Percentiles rank a stretch among this genome's conserved stretches.
Evolutionary conservation across 2,797 vertebrate genomes (phyloP).

Genomic region (Sarcophilus harrisii): DNA sequence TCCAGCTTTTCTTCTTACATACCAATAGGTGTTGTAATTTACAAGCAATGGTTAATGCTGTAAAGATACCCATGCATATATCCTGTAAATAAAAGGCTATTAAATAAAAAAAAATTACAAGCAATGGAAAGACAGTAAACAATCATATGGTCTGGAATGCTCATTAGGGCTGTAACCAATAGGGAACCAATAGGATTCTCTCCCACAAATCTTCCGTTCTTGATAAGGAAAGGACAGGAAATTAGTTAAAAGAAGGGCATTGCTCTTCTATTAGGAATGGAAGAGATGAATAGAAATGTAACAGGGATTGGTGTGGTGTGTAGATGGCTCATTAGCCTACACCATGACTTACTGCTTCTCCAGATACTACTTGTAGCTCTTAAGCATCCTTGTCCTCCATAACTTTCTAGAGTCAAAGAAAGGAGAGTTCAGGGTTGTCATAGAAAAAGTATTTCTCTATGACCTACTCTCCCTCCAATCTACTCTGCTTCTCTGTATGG

Average conservation of each 20-base stretch:
- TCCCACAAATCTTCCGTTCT: neutral
- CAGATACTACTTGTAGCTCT: neutral
- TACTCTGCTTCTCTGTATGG: neutral
- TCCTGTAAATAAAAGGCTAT: too few relatives aligned
- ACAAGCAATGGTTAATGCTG: neutral
- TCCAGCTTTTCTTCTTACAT: neutral
- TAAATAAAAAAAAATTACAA: too few relatives aligned
- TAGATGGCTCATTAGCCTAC: neutral
- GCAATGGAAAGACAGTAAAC: neutral
- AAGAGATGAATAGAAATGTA: neutral
- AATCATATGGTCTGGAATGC: neutral
- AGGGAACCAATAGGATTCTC: neutral
- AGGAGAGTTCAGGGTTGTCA: neutral
- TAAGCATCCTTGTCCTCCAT: neutral
- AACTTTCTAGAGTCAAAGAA: neutral
- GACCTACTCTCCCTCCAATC: neutral
- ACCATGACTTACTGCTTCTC: neutral
- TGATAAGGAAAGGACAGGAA: neutral
- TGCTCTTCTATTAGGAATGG: neutral
- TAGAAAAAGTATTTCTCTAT: neutral
- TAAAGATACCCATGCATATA: too few relatives aligned
- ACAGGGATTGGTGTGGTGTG: neutral
- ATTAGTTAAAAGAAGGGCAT: neutral
- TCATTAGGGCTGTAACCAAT: neutral
- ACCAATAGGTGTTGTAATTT: neutral